Evolutionary conservation across 1,140 invertebrate genomes (phyloP).

Genomic region (Stenopsyche tienmushanensis): DNA sequence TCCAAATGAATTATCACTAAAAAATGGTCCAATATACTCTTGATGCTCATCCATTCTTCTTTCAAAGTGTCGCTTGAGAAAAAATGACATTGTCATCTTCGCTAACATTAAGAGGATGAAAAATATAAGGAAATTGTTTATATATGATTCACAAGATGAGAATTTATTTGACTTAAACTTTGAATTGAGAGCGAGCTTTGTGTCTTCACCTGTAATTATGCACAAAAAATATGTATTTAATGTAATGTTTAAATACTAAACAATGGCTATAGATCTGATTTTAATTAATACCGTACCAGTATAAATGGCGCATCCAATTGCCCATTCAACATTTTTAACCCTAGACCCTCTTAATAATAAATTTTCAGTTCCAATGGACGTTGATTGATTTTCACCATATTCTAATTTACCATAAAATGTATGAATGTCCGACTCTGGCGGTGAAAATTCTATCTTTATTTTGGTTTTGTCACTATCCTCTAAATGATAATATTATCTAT

Average conservation of each 20-base stretch:
- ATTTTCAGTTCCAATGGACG: conserved; percentile 68
- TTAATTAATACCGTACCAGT: too few species aligned
- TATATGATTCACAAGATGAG: conserved; percentile 76
- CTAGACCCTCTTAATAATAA: conserved; percentile 74
- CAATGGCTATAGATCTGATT: too few species aligned
- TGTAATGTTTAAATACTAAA: conserved; percentile 6
- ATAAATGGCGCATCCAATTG: conserved; percentile 81
- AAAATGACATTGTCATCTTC: conserved; percentile 59
- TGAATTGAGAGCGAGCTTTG: conserved; percentile 82
- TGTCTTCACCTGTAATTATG: conserved; percentile 64
- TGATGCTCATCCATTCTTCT: conserved; percentile 58
- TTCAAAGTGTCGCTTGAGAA: conserved; percentile 57
- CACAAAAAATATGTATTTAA: background rate
- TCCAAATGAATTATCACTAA: conserved; percentile 43
- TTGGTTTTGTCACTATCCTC: conserved; percentile 42
- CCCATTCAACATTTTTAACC: conserved; percentile 78
- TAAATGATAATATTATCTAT: background rate
- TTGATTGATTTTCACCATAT: conserved; percentile 49
- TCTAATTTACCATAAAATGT: conserved; percentile 72
- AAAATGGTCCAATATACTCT: conserved; percentile 48
- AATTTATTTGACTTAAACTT: conserved; percentile 75
- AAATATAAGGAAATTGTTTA: conserved; percentile 71
- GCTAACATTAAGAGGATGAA: conserved; percentile 67
- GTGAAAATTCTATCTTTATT: conserved; percentile 68
- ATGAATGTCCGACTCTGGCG: conserved; percentile 72